These are phyloP conservation scores for Hemiscyllium ocellatum DNA, from an alignment of 2,113 vertebrate species.

Conservation along the genomic window DNA sequence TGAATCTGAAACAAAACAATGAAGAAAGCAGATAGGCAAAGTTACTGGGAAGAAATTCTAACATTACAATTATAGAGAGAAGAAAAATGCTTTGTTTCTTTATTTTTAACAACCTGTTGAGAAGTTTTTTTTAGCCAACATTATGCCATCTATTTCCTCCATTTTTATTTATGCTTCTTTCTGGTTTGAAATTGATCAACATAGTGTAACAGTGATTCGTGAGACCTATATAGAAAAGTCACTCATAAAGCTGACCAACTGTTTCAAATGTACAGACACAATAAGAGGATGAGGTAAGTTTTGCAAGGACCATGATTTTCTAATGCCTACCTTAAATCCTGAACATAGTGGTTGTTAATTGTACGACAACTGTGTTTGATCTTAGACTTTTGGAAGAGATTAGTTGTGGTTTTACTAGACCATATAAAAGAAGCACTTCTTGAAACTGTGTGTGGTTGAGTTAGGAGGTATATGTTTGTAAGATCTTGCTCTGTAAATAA, in stretches of 20 bases:
- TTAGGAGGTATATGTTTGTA: too few species aligned
- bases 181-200: background rate
- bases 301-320: background rate
- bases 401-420: background rate
- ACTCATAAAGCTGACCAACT: background rate
- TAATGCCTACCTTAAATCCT: background rate
- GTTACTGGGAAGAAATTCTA: background rate
- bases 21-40: background rate
- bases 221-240: background rate
- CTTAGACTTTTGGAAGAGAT: background rate
- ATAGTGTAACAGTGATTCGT: background rate
- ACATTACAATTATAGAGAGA: background rate
- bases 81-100: background rate
- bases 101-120: background rate
- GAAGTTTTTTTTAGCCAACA: background rate
- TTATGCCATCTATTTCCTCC: background rate
- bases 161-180: background rate
- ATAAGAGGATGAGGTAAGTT: background rate
- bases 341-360: background rate
- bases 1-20: background rate
- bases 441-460: background rate
- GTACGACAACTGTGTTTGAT: background rate
- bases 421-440: background rate
- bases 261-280: background rate
- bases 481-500: too few species aligned